Percentiles rank a stretch among this genome's conserved stretches.
Evolutionary conservation across 2,113 vertebrate genomes (phyloP).

Genomic region (Passerina amoena): DNA sequence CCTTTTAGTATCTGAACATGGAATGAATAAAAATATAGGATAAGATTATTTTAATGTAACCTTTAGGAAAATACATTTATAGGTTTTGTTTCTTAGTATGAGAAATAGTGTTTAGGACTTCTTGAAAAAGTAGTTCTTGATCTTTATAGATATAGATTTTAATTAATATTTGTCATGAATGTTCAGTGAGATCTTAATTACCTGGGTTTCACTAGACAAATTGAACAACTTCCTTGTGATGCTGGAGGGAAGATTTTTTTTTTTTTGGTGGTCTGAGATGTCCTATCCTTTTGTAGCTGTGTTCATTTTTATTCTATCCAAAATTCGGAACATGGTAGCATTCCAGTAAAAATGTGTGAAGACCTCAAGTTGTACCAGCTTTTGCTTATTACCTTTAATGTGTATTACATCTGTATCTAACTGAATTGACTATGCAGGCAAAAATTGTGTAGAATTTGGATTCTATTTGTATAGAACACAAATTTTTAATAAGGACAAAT

Average conservation of each 20-base stretch:
- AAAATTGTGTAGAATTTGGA: not conserved
- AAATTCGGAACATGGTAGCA: not conserved
- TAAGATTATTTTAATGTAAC: not conserved
- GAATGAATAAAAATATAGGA: not conserved
- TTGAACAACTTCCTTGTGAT: not conserved
- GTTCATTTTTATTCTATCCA: not conserved
- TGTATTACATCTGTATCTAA: not conserved
- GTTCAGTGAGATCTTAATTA: not conserved
- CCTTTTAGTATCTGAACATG: not conserved
- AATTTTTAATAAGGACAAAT: not conserved
- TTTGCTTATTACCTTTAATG: not conserved
- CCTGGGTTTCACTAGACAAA: not conserved
- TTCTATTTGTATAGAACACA: not conserved
- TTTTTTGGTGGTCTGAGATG: not conserved
- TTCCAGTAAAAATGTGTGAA: not conserved
- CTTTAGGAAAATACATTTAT: not conserved
- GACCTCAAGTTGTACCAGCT: not conserved
- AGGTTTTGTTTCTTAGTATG: not conserved
- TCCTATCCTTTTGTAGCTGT: not conserved
- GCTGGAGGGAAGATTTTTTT: not conserved
- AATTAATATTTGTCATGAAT: not conserved
- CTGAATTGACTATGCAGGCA: not conserved
- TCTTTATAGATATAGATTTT: not conserved
- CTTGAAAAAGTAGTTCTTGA: not conserved
- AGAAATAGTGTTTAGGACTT: not conserved